Conservation (phyloP, 2,797 vertebrate species). For the Tragelaphus eurycerus region DNA sequence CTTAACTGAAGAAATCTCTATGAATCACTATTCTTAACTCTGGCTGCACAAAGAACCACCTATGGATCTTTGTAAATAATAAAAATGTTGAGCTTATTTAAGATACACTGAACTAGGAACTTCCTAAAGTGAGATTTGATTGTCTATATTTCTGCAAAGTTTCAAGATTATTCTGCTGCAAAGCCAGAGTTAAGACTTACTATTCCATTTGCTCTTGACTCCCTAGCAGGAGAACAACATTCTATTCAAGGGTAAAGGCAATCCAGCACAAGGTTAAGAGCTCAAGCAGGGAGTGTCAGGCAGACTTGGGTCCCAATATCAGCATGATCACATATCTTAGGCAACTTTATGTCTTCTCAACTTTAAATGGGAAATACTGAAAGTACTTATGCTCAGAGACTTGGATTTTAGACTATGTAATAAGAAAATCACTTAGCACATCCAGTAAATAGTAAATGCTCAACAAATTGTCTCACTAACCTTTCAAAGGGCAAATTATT, state of each 20-base stretch:
- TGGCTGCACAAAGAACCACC: background rate
- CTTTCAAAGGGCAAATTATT: background rate
- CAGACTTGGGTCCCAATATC: background rate
- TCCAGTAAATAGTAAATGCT: background rate
- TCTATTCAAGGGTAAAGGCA: slow-evolving; percentile 33
- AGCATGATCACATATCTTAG: background rate
- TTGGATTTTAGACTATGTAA: background rate
- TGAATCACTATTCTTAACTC: background rate
- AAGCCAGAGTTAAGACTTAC: slow-evolving; percentile 28
- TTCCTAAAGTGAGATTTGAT: slow-evolving; percentile 19
- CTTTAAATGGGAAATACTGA: background rate
- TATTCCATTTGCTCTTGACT: background rate
- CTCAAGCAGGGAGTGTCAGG: background rate
- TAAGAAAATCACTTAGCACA: background rate
- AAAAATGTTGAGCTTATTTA: slow-evolving; percentile 2
- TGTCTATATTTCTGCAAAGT: background rate
- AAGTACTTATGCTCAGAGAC: background rate
- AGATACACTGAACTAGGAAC: background rate
- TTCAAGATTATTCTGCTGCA: background rate
- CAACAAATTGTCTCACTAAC: background rate
- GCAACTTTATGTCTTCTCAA: background rate
- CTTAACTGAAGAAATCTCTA: background rate
- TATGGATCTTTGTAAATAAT: background rate
- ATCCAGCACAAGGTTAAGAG: background rate
- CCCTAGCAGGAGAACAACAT: slow-evolving; percentile 1